Conservation (phyloP, 2,113 vertebrate genomes). For the Seriola aureovittata region DNA sequence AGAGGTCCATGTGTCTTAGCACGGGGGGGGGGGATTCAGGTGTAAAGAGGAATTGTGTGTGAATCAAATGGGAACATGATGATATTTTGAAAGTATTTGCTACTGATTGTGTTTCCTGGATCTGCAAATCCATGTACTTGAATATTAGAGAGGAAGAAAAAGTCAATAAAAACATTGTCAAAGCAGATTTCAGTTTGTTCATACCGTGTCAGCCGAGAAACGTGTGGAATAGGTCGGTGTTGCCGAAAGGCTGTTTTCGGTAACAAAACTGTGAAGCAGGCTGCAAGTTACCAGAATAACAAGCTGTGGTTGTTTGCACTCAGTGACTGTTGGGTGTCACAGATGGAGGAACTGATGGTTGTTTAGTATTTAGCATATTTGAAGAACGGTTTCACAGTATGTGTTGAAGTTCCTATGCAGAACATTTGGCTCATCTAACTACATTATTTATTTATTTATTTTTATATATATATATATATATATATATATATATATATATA, state of each 20-base stretch:
- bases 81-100: constrained; percentile 71
- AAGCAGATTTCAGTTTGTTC: constrained; percentile 31
- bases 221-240: neutral
- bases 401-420: neutral
- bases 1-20: constrained; percentile 80
- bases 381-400: neutral
- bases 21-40: constrained; percentile 4
- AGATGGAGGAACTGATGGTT: neutral
- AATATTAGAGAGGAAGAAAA: constrained; percentile 62
- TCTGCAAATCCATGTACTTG: constrained; percentile 80
- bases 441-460: too few species aligned
- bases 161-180: constrained; percentile 52
- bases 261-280: too few species aligned
- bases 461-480: too few species aligned
- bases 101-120: constrained; percentile 79
- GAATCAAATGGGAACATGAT: constrained; percentile 44
- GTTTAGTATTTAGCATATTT: neutral
- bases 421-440: neutral
- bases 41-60: constrained; percentile 28
- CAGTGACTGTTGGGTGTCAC: neutral
- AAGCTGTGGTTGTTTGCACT: neutral
- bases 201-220: neutral
- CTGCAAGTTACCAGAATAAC: neutral
- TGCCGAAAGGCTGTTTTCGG: neutral
- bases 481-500: too few species aligned